These are phyloP conservation scores for Dicycla oo DNA, from an alignment of 2,888 invertebrate species.

Conservation along the genomic window DNA sequence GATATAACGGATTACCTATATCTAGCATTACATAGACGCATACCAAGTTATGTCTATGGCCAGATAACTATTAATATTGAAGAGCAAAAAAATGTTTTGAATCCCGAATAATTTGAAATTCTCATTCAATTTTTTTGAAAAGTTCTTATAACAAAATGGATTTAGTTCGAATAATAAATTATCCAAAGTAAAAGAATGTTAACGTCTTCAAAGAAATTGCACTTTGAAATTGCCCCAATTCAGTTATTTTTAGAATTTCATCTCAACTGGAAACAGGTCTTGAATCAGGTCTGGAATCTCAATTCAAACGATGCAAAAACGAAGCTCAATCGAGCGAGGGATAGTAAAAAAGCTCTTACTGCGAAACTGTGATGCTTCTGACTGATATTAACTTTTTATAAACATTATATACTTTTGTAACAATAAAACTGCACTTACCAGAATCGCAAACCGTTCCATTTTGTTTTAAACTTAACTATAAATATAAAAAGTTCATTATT, in stretches of 20 bases:
- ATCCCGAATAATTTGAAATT: background rate
- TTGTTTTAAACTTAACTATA: conserved; percentile 60
- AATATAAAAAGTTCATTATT: conserved; percentile 75
- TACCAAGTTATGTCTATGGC: background rate
- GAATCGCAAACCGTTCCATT: conserved; percentile 71
- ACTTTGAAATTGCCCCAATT: conserved; percentile 1
- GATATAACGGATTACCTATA: conserved; percentile 37
- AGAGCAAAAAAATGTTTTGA: background rate
- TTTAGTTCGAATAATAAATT: background rate
- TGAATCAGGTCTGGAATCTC: no score
- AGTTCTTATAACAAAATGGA: background rate
- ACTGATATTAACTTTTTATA: conserved; percentile 5
- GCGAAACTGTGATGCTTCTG: conserved; percentile 19
- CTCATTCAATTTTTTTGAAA: background rate
- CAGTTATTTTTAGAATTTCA: conserved; percentile 36
- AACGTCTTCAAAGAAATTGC: background rate
- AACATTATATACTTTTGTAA: background rate
- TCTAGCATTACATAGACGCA: background rate
- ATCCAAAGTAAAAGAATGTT: background rate
- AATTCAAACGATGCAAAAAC: conserved; percentile 16
- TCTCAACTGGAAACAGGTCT: conserved; percentile 43
- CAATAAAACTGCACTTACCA: conserved; percentile 71
- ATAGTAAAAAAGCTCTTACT: conserved; percentile 32
- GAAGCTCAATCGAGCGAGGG: background rate
- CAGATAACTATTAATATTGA: background rate